Base-by-base conservation (phyloP, 2,113 vertebrate genomes). In the Tachuris rubrigastra region DNA sequence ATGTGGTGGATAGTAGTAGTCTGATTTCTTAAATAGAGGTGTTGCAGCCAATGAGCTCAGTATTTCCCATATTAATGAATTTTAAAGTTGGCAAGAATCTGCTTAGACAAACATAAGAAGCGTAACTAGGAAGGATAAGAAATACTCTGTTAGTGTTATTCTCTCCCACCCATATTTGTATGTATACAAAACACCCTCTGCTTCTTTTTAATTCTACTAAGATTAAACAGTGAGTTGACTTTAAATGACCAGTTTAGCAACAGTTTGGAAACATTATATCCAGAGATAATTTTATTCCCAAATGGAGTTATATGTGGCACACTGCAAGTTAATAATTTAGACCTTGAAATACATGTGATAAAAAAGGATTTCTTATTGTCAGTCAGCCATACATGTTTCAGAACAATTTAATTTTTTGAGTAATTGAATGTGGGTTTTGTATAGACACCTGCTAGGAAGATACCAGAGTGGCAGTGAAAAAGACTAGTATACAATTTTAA, bases 31-130 rank as follows among this genome's bases (percentile, higher is more conserved):
- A 65, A 88, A 63, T 78, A 76, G 80, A 93, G 73, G 47, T 90
- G 65, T 83, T 92, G 59, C 56, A 86, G 76, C 60, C 79, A 81
- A 16, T 92, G 83, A 93, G 46, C n/a, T 94, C 85, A 92, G 12
- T 74, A 78, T 89, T 95, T 92, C 52, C 68, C 23, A 3, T 78
- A 56, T 75, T 90, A 89, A 93, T 92, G 80, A 93, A 89, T 78
- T 55, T 74, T 72, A 86, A 81, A 15, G 6, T 84, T 85, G 76
- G 47, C 68, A 93, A 84, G 50, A 85, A 90, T 31, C 60, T 88
- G 16, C 73, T 93, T 67, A 53, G 85, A 72, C 60, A 86, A 91
- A 90, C 41, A 42, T 1, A 5, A 85, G 53, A 47, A 82, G 37
- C 0, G 2, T 78, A 93, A 66, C 47, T 93, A 82, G 55, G 87